phyloP scores from a whole-genome alignment of 2,797 vertebrate species.

The Acropternis orthonyx region DNA sequence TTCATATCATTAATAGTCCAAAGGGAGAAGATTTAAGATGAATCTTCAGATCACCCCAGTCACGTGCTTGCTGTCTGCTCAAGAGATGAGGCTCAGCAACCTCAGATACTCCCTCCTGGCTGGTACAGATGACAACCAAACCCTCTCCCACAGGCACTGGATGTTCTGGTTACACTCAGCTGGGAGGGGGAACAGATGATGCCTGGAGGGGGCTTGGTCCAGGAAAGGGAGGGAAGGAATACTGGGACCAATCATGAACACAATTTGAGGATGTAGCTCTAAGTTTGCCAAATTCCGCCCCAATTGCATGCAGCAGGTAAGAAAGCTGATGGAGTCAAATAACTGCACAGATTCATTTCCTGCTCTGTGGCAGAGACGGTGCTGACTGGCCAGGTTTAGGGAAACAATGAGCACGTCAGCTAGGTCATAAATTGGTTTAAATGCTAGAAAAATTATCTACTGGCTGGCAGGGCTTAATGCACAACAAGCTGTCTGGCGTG shows the following conservation, averaged over 20 bases:
- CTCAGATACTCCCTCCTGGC: neutral
- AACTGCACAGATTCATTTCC: slow-evolving; percentile 46
- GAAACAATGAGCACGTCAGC: slow-evolving; percentile 7
- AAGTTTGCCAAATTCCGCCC: neutral
- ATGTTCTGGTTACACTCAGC: neutral
- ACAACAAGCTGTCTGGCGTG: neutral
- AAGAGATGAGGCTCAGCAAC: neutral
- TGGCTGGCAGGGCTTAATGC: neutral
- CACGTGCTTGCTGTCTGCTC: neutral
- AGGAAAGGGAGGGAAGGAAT: neutral
- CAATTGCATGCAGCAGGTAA: slow-evolving; percentile 34
- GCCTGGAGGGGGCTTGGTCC: neutral
- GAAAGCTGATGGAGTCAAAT: neutral
- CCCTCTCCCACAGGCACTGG: neutral
- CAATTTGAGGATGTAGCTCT: neutral
- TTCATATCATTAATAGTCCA: neutral
- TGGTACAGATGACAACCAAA: neutral
- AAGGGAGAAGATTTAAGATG: neutral
- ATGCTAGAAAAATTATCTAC: slow-evolving; percentile 38
- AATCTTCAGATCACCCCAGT: neutral
- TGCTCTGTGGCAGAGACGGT: neutral
- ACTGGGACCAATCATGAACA: neutral
- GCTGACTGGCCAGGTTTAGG: slow-evolving; percentile 38
- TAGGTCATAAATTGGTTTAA: slow-evolving; percentile 29
- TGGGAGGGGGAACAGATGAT: neutral